Evolutionary conservation across 2,888 invertebrate genomes (phyloP), one percentile per base, ranked within the genome.

Genomic region (Euphydryas editha): DNA sequence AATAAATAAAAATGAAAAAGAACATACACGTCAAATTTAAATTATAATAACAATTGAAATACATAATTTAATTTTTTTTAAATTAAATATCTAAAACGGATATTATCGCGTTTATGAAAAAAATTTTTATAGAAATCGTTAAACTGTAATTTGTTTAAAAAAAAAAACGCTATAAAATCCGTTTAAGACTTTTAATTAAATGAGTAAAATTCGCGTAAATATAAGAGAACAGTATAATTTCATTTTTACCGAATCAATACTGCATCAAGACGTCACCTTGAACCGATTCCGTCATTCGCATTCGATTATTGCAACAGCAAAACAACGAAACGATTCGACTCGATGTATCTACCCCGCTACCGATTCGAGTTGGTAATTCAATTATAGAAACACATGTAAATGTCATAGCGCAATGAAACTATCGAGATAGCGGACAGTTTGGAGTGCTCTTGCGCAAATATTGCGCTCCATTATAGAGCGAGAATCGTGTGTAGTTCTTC

Each of bases 371-470:
- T 81, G 79, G 81, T 81, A 83, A 88, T 88, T 85, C 84, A 87
- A 88, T 90, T 85, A 88, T 76, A 81, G 80, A 81, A 84, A 84
- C 84, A 84, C 84, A 81, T 87, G 87, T 88, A 85, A 90, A 89
- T 88, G 90, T 89, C 89, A 85, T 79, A 79, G 73, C 68, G 70
- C 81, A 83, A 81, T 84, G 75, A 78, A 79, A 80, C 76, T 78
- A 68, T 80, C 74, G 67, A 70, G 71, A 76, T 75, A 71, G 70
- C 65, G 67, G 72, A 64, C 67, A 70, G 65, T 60, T 72, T 67
- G 61, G 54, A 70, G 67, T 71, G 72, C 60, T 65, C 73, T 86
- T 87, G 78, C 81, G 81, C 76, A 81, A 83, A 71, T 51, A 62
- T 73, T 69, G 70, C 70, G 71, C 62, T 65, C 66, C 65, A 72